Evolutionary conservation across 1,140 invertebrate genomes (phyloP).

Genomic region (Glomeris maerens): DNA sequence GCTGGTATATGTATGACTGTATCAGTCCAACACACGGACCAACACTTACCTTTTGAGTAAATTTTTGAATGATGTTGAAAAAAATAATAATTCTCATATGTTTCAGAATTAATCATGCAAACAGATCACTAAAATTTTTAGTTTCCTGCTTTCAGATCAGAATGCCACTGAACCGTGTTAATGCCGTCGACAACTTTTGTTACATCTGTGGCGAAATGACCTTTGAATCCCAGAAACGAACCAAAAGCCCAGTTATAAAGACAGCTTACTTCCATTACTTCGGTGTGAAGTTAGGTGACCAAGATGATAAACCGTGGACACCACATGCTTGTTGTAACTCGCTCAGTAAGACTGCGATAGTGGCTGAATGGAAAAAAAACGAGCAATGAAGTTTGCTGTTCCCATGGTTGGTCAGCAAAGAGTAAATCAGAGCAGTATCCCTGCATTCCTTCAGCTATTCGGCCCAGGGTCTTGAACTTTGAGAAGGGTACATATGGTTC

Average conservation of each 20-base stretch:
- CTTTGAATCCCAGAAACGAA: conserved; percentile 7
- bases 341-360: conserved; percentile 14
- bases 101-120: no score
- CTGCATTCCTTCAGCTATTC: conserved; percentile 12
- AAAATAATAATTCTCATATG: no score
- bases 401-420: conserved; percentile 6
- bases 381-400: conserved; percentile 6
- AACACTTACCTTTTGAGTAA: no score
- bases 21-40: no score
- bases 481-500: no score
- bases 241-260: conserved; percentile 9
- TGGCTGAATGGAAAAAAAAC: conserved; percentile 18
- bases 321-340: conserved; percentile 18
- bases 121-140: no score
- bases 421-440: conserved; percentile 10
- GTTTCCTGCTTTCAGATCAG: no score
- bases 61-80: no score
- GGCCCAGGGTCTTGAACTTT: no score
- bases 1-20: no score
- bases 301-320: conserved; percentile 20
- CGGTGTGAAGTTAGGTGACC: conserved; percentile 16
- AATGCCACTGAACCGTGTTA: no score
- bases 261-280: conserved; percentile 14
- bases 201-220: conserved; percentile 10
- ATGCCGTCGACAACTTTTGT: conserved; percentile 9